Percentiles rank a stretch among this genome's conserved stretches.
Conservation (phyloP, 2,113 vertebrate genomes). For the Amphiprion ocellaris region DNA sequence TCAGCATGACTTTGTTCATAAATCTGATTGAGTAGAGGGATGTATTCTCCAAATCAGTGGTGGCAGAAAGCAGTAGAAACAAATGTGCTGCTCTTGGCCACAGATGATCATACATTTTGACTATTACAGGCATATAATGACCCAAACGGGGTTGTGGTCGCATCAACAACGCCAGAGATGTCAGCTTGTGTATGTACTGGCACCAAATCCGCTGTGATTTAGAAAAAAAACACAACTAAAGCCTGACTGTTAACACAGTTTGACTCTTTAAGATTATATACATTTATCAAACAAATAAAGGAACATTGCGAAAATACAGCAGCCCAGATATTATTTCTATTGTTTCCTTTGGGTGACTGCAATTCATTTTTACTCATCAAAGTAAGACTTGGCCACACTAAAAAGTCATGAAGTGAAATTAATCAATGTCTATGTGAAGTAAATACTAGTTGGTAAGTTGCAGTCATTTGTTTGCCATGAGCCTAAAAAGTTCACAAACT, state of each 20-base stretch:
- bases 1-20: slow-evolving; percentile 15
- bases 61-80: slow-evolving; percentile 10
- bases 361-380: no score
- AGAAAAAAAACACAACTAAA: not conserved
- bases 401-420: no score
- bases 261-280: not conserved
- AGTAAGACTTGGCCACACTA: no score
- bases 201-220: not conserved
- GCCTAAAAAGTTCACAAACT: no score
- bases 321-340: no score
- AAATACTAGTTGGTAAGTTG: no score
- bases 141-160: not conserved
- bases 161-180: not conserved
- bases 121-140: not conserved
- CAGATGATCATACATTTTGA: not conserved
- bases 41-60: not conserved
- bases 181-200: no score
- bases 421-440: no score
- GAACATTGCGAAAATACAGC: not conserved
- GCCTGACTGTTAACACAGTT: not conserved
- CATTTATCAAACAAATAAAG: not conserved
- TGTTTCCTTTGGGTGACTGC: not conserved
- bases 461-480: no score
- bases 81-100: slow-evolving; percentile 20
- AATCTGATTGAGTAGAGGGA: not conserved